Base-by-base conservation (phyloP, 1,140 invertebrate genomes). In the Frieseomelitta varia region DNA sequence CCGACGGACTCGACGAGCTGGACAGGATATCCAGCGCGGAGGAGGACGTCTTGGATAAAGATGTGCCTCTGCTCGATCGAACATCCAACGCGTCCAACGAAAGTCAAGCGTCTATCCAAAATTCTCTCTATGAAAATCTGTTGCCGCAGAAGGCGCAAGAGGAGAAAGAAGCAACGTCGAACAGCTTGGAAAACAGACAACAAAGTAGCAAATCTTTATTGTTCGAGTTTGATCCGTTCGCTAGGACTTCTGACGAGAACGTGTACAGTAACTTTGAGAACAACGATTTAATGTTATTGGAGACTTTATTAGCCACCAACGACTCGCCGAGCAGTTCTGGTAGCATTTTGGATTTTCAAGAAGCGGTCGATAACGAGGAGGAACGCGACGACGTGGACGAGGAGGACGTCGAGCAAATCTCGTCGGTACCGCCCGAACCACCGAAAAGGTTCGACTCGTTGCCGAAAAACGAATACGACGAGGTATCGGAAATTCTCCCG, bases 401-500 rank as follows among this genome's bases (percentile, higher is more conserved):
- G 53, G 92, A 94, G n/a, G 88, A 92, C 19, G 19, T 67, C 1
- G 68, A 30, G 24, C 84, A 39, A 24, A 55, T 92, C 1, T 75
- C 85, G 17, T 4, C 76, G 21, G 91, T 87, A 63, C 95, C 95
- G 12, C 95, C 95, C 19, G 88, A 93, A 34, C 95, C 95, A 11
- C 95, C 95, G 6, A 93, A 92, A 55, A 91, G 95, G 76, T 94
- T 94, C 63, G 95, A 96, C 85, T 95, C 95, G 0, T 80, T 94
- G 27, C 94, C 94, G 0, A 94, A 94, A 65, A 91, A 93, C 77
- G 93, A 94, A 15, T 94, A 94, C 71, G 93, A 94, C 71, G 92
- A 93, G 27, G 91, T 93, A 0, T 17, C 84, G 1, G 94, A 94
- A 51, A 87, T 91, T 58, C 75, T 91, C 0, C 92, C 93, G 63